Evolutionary conservation across 2,797 vertebrate species (phyloP).

Genomic region (Poeciliopsis infans): DNA sequence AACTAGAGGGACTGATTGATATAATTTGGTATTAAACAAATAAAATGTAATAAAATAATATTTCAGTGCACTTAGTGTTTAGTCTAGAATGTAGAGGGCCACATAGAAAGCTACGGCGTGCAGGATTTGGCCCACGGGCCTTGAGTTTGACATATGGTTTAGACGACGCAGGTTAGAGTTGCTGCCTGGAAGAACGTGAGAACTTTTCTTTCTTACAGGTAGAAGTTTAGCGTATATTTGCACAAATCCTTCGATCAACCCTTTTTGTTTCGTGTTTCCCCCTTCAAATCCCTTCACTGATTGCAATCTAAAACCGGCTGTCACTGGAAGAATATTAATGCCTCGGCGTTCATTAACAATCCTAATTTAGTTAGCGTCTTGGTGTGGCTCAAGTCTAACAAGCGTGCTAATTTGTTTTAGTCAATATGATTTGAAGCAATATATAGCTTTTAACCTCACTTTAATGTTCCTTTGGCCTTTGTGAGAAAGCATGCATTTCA

Average conservation of each 20-base stretch:
- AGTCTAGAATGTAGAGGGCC: no score
- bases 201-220: slow-evolving; percentile 47
- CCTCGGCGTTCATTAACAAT: slow-evolving; percentile 20
- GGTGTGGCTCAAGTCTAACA: slow-evolving; percentile 31
- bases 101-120: no score
- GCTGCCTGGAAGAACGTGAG: slow-evolving; percentile 18
- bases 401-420: slow-evolving; percentile 47
- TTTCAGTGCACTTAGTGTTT: no score
- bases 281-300: slow-evolving; percentile 67
- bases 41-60: no score
- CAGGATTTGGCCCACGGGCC: no score
- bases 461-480: not conserved
- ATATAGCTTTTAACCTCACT: slow-evolving; percentile 5
- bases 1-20: no score
- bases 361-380: slow-evolving; percentile 40
- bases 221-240: slow-evolving; percentile 69
- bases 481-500: not conserved
- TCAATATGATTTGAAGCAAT: slow-evolving; percentile 40
- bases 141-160: no score
- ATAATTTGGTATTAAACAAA: no score
- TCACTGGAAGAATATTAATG: slow-evolving; percentile 40
- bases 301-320: slow-evolving; percentile 54
- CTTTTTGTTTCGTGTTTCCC: slow-evolving; percentile 61
- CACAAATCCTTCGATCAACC: slow-evolving; percentile 69
- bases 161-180: slow-evolving; percentile 33